Percentiles rank a stretch among this genome's conserved stretches.
These are phyloP conservation scores for Crotalus adamanteus DNA, from an alignment of 2,797 vertebrate genomes.

Conservation along the genomic window DNA sequence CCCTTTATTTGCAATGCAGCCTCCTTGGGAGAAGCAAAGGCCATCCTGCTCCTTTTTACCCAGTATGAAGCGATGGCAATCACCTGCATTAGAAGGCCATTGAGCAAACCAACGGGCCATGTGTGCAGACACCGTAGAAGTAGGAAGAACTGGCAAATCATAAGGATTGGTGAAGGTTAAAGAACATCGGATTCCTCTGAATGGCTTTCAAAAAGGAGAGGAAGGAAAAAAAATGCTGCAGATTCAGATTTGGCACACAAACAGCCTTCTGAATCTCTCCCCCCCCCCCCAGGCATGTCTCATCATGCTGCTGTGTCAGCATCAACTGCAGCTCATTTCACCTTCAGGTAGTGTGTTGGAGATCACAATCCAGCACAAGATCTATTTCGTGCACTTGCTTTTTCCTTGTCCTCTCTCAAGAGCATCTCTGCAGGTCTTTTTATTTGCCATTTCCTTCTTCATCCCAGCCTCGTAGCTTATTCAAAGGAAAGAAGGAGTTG, in stretches of 20 bases:
- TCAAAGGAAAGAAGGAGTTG: background rate
- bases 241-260: constrained; percentile 18
- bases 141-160: background rate
- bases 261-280: constrained; percentile 6
- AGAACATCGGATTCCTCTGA: background rate
- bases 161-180: constrained; percentile 25
- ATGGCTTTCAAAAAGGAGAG: constrained; percentile 3
- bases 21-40: background rate
- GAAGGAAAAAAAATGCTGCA: background rate
- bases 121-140: background rate
- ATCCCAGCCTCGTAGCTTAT: background rate
- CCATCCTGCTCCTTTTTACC: background rate
- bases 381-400: background rate
- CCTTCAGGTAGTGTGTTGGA: no score
- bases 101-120: background rate
- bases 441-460: background rate
- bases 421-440: background rate
- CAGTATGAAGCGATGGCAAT: background rate
- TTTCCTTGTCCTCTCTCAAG: background rate
- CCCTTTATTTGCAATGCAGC: background rate
- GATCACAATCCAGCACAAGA: background rate
- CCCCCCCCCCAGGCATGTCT: background rate
- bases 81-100: background rate
- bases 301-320: no score
- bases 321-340: no score